Conservation (phyloP, 2,113 vertebrate species). For the Centropus unirufus region DNA sequence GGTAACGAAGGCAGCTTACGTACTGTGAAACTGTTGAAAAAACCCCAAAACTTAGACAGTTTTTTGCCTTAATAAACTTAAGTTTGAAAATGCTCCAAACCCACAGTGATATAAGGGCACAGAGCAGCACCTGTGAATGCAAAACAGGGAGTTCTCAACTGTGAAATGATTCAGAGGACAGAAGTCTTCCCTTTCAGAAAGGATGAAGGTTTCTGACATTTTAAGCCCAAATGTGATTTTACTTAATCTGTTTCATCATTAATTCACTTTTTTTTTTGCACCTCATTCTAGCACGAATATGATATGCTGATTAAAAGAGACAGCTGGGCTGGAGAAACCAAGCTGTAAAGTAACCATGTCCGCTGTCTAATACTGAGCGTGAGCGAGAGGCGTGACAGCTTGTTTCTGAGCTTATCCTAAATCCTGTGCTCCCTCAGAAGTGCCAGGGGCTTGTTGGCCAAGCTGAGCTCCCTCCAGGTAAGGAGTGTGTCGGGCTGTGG, state of each 20-base stretch:
- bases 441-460: rapidly evolving
- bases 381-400: not conserved
- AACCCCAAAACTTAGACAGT: not conserved
- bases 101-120: not conserved
- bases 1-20: not conserved
- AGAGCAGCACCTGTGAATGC: not conserved
- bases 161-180: not conserved
- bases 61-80: not conserved
- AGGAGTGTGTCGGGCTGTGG: rapidly evolving
- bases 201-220: not conserved
- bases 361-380: rapidly evolving
- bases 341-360: not conserved
- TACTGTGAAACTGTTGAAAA: not conserved
- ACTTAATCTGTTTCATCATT: not conserved
- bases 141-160: not conserved
- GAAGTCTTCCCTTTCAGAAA: not conserved
- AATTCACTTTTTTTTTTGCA: not conserved
- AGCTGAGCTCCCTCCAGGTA: not conserved
- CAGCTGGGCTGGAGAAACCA: not conserved
- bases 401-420: not conserved
- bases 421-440: not conserved
- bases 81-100: not conserved
- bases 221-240: not conserved
- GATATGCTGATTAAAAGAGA: not conserved
- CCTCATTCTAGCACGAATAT: not conserved